Evolutionary conservation across 1,140 invertebrate genomes (phyloP).

Genomic region (Meteorus sp.): DNA sequence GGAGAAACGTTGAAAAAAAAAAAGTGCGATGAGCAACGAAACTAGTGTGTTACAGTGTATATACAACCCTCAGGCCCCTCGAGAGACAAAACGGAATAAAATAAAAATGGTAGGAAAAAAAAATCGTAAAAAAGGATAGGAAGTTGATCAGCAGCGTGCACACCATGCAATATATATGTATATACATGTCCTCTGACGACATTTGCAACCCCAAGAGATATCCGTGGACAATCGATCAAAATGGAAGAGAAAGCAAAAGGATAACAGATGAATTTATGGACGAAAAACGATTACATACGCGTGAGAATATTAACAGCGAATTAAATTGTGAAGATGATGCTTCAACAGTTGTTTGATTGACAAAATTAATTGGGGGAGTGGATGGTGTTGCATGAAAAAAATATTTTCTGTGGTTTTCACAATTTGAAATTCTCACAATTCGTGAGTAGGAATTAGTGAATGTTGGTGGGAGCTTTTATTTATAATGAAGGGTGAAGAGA

Average conservation of each 20-base stretch:
- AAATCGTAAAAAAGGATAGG: constrained; percentile 4
- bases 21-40: constrained; percentile 28
- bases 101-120: too few relatives aligned
- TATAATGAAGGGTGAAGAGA: too few relatives aligned
- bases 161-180: constrained; percentile 9
- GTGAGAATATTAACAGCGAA: constrained; percentile 50
- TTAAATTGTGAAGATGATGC: too few relatives aligned
- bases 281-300: too few relatives aligned
- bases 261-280: constrained; percentile 40
- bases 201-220: constrained; percentile 27
- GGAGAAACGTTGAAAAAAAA: constrained; percentile 19
- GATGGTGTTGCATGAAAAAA: too few relatives aligned
- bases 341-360: too few relatives aligned
- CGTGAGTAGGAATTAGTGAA: too few relatives aligned
- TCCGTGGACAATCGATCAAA: constrained; percentile 47
- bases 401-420: too few relatives aligned
- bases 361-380: too few relatives aligned
- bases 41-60: constrained; percentile 12
- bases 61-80: constrained; percentile 27
- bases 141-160: not conserved
- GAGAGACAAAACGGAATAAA: too few relatives aligned
- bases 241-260: constrained; percentile 24
- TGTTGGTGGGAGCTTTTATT: too few relatives aligned
- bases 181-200: constrained; percentile 20
- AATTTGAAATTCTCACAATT: too few relatives aligned